A percentile compares a stretch with the other conserved stretches of the same genome.
Conservation (phyloP, 37 sponge, comb jelly and placozoan genomes). For the Beroe forskalii region DNA sequence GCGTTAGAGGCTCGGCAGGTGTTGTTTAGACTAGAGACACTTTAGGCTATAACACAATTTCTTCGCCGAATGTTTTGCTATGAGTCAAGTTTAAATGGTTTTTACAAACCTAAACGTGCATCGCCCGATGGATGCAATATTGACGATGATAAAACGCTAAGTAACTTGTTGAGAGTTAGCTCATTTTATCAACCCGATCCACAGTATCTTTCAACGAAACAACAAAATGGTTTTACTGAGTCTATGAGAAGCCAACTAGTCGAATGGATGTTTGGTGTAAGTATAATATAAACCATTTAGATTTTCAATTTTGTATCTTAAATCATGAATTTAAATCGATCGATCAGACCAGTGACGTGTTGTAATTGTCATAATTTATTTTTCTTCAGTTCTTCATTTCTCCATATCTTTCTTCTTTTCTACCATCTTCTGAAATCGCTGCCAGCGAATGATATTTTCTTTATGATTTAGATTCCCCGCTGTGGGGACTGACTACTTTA, state of each 20-base stretch:
- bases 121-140: constrained; percentile 64
- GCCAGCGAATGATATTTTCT: too few species aligned
- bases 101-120: constrained; percentile 52
- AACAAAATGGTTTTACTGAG: constrained; percentile 48
- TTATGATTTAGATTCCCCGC: too few species aligned
- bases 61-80: constrained; percentile 60
- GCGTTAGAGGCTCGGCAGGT: constrained; percentile 55
- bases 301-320: background rate
- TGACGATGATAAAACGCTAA: constrained; percentile 54
- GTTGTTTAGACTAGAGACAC: constrained; percentile 41
- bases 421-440: too few species aligned
- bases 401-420: too few species aligned
- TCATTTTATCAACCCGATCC: constrained; percentile 32
- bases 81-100: constrained; percentile 61
- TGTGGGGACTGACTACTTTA: too few species aligned
- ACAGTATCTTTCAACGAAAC: constrained; percentile 36
- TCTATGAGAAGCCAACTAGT: background rate
- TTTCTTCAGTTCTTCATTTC: too few species aligned
- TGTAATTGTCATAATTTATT: too few species aligned
- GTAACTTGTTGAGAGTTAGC: constrained; percentile 52
- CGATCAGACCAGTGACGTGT: too few species aligned
- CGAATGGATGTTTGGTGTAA: constrained; percentile 63
- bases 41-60: constrained; percentile 1
- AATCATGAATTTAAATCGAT: too few species aligned
- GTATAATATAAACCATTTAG: background rate